Evolutionary conservation across 2,113 vertebrate genomes (phyloP), one percentile per base, ranked within the genome.

Genomic region (Phaethornis superciliosus): DNA sequence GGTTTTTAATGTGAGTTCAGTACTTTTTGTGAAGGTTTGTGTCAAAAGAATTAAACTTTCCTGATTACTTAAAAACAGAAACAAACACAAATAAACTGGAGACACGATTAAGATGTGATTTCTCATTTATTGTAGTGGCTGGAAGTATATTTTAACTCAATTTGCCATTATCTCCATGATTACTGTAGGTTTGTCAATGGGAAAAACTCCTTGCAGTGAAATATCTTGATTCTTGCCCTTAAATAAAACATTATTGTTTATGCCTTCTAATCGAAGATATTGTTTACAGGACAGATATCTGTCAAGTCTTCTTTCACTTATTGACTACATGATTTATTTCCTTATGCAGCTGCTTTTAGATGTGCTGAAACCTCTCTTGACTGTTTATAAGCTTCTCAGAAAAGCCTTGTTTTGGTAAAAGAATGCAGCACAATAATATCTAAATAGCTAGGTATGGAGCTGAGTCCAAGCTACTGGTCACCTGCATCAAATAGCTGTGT

Each of bases 211-310:
- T 88, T n/a, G 15, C 35, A 59, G n/a, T 40, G 63, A 94, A 94
- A 54, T 94, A 60, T 40, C 52, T 94, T 82, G 21, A 81, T 81
- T 35, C 68, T 85, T 93, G 75, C 54, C 81, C 68, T 90, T 88
- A 91, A 91, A 76, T 67, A 69, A 62, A 85, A n/a, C 27, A 65
- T 14, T 46, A 56, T 58, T 88, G 81, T 76, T 88, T 64, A 94
- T 85, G 42, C 30, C 59, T 89, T 89, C 87, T 94, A 83, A 92
- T 93, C 85, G 85, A 92, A 71, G 44, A 46, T 83, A 80, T 81
- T 93, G 88, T 96, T 93, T 90, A 83, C 60, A 83, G 63, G 64
- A 63, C 82, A 91, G 85, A 83, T 93, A 95, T 85, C 44, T 52
- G 64, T 63, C 77, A 69, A 69, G 52, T 81, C 75, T 85, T 90